These are phyloP conservation scores for Lytechinus pictus DNA, from an alignment of 35 echinoderm and acorn worm genomes.

Conservation along the genomic window DNA sequence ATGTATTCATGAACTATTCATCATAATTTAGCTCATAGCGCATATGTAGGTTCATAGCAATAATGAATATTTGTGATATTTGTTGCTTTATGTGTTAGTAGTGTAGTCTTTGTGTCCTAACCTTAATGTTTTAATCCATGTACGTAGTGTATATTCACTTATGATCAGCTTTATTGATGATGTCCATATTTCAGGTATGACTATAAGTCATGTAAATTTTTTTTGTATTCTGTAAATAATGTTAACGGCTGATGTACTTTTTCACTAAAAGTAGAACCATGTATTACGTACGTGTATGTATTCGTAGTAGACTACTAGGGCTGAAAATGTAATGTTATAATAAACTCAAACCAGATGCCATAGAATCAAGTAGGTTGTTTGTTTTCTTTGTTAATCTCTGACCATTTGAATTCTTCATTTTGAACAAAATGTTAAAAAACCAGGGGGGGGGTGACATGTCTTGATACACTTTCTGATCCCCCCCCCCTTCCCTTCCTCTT, in stretches of 20 bases:
- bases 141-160: background rate
- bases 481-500: too few species aligned
- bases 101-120: background rate
- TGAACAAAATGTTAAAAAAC: too few species aligned
- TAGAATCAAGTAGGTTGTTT: background rate
- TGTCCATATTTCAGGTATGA: slow-evolving; percentile 18
- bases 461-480: too few species aligned
- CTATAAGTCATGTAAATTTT: slow-evolving; percentile 13
- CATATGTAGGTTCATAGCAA: background rate
- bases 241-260: slow-evolving; percentile 13
- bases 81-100: background rate
- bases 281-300: background rate
- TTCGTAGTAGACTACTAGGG: background rate
- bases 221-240: slow-evolving; percentile 21
- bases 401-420: too few species aligned
- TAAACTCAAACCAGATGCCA: background rate
- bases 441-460: too few species aligned
- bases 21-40: background rate
- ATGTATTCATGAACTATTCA: slow-evolving; percentile 8
- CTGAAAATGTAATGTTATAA: slow-evolving; percentile 2
- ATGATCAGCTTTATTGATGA: background rate
- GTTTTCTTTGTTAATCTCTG: background rate
- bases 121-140: background rate
- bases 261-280: background rate
- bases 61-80: slow-evolving; percentile 21